Conservation (phyloP, 2,113 vertebrate genomes). For the Calyptomena viridis region DNA sequence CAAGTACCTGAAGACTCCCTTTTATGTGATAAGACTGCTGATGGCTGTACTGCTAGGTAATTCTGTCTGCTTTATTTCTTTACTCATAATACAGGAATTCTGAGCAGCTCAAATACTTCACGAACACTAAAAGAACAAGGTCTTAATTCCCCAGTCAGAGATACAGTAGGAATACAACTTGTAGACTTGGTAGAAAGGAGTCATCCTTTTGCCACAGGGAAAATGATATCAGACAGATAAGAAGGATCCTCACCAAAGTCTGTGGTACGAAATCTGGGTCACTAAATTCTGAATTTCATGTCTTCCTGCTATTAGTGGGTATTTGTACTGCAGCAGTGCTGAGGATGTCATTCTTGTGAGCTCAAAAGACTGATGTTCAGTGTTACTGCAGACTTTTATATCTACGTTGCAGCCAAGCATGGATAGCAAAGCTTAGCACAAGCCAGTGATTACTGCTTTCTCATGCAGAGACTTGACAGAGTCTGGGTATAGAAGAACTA, state of each 20-base stretch:
- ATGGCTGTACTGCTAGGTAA: background rate
- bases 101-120: background rate
- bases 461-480: background rate
- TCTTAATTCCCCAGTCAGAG: background rate
- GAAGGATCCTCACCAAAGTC: background rate
- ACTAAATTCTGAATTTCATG: background rate
- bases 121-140: background rate
- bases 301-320: background rate
- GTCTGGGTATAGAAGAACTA: background rate
- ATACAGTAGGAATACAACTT: background rate
- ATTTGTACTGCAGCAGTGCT: background rate
- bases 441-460: background rate
- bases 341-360: background rate
- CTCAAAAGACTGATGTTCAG: background rate
- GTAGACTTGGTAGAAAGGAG: background rate
- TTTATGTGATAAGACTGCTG: background rate
- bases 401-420: accelerated
- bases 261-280: background rate
- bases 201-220: background rate
- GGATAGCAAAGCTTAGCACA: background rate
- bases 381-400: background rate
- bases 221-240: background rate
- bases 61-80: background rate
- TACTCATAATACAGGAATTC: background rate
- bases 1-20: background rate